Base-by-base conservation (phyloP, 2,113 vertebrate genomes). In the Falcunculus frontatus region DNA sequence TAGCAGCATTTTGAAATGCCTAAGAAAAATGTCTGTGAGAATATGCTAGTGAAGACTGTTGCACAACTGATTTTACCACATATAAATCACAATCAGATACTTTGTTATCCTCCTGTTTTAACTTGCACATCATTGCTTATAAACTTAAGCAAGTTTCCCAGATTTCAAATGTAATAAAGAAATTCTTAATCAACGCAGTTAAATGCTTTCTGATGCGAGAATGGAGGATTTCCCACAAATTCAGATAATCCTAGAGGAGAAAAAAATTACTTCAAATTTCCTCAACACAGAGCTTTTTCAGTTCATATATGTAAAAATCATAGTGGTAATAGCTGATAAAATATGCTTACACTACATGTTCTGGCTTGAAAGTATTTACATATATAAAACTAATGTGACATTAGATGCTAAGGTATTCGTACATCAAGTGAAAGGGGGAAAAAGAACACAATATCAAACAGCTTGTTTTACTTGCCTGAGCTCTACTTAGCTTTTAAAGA, bases 341-440 rank as follows among this genome's bases (percentile, higher is more conserved):
- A 90, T 86, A 95, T 82, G 79, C 85, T 86, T 30, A 79, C 14
- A 7, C 35, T 88, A 19, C 87, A 32, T 74, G 63, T 65, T 94
- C 69, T 93, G 70, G 64, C 64, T 94, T 95, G 83, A 37, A 97
- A 97, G 57, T 37, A 94, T 94, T 97, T 93, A 67, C 80, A 92
- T 59, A 37, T 37, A 81, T 89, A 93, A 95, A 92, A 56, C 84
- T 91, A 92, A 94, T 64, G 39, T 85, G 85, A 87, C 44, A 93
- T 81, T 90, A 82, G 53, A 80, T 68, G 90, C 75, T 65, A 83
- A 91, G 44, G 88, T 91, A 46, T 91, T 96, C 84, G 72, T 68
- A 47, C 59, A 69, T 56, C 62, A 78, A 89, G 56, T 49, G 76
- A 88, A 95, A 44, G 10, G n/a, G 17, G 16, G 3, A 2, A 10